A percentile compares a stretch with the other conserved stretches of the same genome.
phyloP scores from a whole-genome alignment of 2,113 vertebrate genomes.

The Vulpes ferrilata region DNA sequence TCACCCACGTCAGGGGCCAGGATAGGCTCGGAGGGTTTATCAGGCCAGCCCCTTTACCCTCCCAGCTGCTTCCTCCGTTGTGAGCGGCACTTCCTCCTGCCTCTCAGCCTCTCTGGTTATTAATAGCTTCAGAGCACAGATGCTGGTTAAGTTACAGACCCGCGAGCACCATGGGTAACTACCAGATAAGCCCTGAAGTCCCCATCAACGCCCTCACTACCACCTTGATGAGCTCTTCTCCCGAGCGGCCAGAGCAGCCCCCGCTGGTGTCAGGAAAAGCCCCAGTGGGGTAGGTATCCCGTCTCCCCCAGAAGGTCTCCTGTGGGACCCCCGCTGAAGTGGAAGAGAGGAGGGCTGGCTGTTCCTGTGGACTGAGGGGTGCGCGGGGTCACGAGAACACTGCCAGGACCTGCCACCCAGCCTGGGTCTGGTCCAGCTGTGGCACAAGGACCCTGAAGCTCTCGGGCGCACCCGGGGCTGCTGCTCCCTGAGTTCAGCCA shows the following conservation, averaged over 20 bases:
- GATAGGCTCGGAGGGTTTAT: neutral
- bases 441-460: neutral
- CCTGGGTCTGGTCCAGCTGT: neutral
- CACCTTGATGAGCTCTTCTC: neutral
- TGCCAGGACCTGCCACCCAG: too few relatives aligned
- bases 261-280: neutral
- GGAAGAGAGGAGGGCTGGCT: neutral
- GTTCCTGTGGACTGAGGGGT: too few relatives aligned
- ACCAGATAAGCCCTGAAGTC: neutral
- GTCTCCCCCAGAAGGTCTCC: neutral
- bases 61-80: neutral
- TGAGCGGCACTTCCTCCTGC: neutral
- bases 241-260: neutral
- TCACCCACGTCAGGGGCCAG: neutral
- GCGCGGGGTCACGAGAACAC: neutral
- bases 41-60: neutral
- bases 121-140: constrained; percentile 52
- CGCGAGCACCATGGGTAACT: neutral
- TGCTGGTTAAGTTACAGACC: neutral
- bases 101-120: constrained; percentile 60
- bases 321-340: neutral
- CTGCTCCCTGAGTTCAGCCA: neutral
- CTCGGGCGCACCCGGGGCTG: rapidly evolving
- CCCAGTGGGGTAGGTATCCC: neutral
- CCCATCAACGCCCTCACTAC: constrained; percentile 3